phyloP scores from a whole-genome alignment of 2,797 vertebrate genomes.

The Schizopygopsis pylzovi region DNA sequence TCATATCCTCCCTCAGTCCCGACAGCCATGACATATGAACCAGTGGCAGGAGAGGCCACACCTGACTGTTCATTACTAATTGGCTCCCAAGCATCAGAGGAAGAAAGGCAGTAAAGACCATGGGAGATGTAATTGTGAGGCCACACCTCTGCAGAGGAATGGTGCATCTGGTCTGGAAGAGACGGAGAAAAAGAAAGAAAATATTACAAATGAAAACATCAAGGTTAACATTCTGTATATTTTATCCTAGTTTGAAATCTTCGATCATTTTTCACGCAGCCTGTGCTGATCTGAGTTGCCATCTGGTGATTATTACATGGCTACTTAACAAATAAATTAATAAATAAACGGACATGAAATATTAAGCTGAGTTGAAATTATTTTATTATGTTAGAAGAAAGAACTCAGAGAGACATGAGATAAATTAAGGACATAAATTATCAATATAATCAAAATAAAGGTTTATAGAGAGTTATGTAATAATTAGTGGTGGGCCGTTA shows the following conservation, averaged over 20 bases:
- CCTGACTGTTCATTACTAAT: conserved; percentile 90
- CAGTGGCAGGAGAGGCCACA: conserved; percentile 88
- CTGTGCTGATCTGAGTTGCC: neutral
- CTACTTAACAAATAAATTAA: neutral
- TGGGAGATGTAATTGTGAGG: conserved; percentile 97
- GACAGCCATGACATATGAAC: conserved; percentile 82
- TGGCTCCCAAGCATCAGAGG: conserved; percentile 96
- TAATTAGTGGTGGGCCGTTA: no score
- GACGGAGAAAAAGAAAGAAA: neutral
- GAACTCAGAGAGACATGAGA: neutral
- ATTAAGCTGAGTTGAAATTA: neutral
- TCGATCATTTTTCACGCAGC: neutral
- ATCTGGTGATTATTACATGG: neutral
- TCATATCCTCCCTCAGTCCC: conserved; percentile 86
- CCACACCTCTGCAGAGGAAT: conserved; percentile 95
- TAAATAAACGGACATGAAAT: conserved; percentile 3
- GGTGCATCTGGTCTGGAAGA: conserved; percentile 87
- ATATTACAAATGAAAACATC: neutral
- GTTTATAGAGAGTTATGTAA: neutral
- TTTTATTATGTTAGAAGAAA: conserved; percentile 15
- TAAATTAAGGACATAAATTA: neutral
- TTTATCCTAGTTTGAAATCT: neutral
- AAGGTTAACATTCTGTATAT: neutral
- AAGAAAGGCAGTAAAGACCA: conserved; percentile 98
- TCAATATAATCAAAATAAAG: neutral